A percentile compares a stretch with the other conserved stretches of the same genome.
Evolutionary conservation across 2,113 vertebrate species (phyloP).

Genomic region (Puntigrus tetrazona): DNA sequence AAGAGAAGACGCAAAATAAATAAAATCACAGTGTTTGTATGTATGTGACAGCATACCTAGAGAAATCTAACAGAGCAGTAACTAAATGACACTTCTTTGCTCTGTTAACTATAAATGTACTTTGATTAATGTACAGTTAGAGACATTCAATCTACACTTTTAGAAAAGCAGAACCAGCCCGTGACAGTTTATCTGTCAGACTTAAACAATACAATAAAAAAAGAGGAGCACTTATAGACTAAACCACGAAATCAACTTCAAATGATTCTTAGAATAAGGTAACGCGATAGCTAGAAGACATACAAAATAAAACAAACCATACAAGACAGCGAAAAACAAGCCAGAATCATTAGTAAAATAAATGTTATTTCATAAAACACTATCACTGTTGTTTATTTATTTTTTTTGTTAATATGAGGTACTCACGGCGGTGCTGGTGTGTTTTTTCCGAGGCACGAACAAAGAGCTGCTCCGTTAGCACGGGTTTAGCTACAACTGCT

Average conservation of each 20-base stretch:
- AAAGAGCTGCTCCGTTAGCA: constrained; percentile 38
- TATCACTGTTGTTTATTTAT: not conserved
- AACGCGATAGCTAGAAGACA: not conserved
- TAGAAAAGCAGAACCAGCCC: not conserved
- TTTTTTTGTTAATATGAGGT: constrained; percentile 11
- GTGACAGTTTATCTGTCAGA: not conserved
- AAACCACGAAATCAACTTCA: not conserved
- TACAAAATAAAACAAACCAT: not conserved
- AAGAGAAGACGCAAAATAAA: not conserved
- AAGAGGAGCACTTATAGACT: not conserved
- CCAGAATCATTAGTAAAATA: not conserved
- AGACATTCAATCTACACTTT: not conserved
- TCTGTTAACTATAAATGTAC: not conserved
- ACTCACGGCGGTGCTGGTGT: constrained; percentile 40
- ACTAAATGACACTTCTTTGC: not conserved
- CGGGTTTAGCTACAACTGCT: constrained; percentile 31
- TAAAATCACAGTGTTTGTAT: not conserved
- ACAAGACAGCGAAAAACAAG: not conserved
- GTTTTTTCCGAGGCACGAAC: constrained; percentile 25
- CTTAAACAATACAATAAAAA: not conserved
- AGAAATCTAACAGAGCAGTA: not conserved
- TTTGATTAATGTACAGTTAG: too few species aligned
- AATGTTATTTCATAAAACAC: not conserved
- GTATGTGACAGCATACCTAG: not conserved
- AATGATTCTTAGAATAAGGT: not conserved